Evolutionary conservation across 2,888 invertebrate genomes (phyloP), one percentile per base, ranked within the genome.

Genomic region (Alsophila aescularia): DNA sequence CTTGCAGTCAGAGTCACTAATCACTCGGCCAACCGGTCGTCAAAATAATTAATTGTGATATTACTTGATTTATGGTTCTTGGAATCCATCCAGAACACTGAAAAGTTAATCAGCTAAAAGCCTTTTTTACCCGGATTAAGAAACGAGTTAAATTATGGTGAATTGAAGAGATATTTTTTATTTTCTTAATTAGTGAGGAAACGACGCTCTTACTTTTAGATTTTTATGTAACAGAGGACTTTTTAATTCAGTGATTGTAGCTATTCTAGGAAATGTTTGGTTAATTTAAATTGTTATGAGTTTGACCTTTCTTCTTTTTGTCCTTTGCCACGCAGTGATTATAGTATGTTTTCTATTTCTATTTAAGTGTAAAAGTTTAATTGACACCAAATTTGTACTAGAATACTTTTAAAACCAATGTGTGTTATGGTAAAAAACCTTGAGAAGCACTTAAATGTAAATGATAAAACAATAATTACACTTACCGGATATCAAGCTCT

Each of bases 101-200:
- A 84, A 85, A 88, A 86, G 82, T 88, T 90, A 88, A 90, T 90
- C 88, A 87, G 81, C 81, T 90, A 87, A 90, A 84, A 89, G 87
- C 78, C 75, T 83, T 85, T 79, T 81, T 85, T 81, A 76, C 74
- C 79, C 77, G 80, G 53, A 56, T 54, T 49, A 52, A 50, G 52
- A 80, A 85, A 81, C 77, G 78, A 81, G 84, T 86, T 85, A 85
- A 87, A 85, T 86, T 85, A 83, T 82, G 69, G 76, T 67, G 72
- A 80, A 81, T 77, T 81, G 79, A 79, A 81, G 74, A 68, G 77
- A 74, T 75, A 49, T 75, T 69, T 81, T 82, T 76, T 75, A 70
- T 75, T 60, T 56, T 68, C 75, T 75, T 81, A 80, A 84, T 81
- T 81, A 80, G 75, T 44, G 34, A 49, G 16, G 29, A 47, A 53